phyloP scores from a whole-genome alignment of 1,140 invertebrate species.

The Epicauta chinensis region DNA sequence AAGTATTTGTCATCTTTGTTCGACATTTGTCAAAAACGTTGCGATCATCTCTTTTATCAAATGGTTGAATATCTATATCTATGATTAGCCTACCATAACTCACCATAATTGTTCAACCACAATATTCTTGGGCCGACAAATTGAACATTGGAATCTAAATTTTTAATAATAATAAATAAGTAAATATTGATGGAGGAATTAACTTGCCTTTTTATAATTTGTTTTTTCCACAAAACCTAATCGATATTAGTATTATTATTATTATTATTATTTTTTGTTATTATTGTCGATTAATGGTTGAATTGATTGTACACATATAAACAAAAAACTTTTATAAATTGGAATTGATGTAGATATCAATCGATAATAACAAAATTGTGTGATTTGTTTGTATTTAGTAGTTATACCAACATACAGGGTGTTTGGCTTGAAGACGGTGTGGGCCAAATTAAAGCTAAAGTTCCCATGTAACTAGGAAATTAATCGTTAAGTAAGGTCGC shows the following conservation, averaged over 20 bases:
- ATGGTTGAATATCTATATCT: slow-evolving; percentile 1
- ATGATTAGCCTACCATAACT: slow-evolving; percentile 29
- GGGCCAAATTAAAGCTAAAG: not conserved
- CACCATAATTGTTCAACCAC: slow-evolving; percentile 30
- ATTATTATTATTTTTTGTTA: not conserved
- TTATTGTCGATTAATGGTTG: not conserved
- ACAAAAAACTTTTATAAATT: slow-evolving; percentile 5
- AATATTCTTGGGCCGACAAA: slow-evolving; percentile 28
- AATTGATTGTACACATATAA: slow-evolving; percentile 5
- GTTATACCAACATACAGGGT: not conserved
- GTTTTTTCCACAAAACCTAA: not conserved
- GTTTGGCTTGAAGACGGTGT: not conserved
- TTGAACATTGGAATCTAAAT: slow-evolving; percentile 22
- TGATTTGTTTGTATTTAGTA: not conserved
- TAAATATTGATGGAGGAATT: not conserved
- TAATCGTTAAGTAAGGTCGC: no score
- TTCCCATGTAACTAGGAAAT: no score
- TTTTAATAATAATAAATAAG: not conserved
- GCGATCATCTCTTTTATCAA: slow-evolving; percentile 7
- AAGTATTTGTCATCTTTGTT: slow-evolving; percentile 24
- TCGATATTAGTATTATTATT: not conserved
- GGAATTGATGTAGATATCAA: not conserved
- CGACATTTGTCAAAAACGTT: not conserved
- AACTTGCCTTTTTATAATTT: not conserved
- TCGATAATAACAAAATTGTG: not conserved